phyloP scores from a whole-genome alignment of 2,888 invertebrate genomes.

The Lypha dubia region DNA sequence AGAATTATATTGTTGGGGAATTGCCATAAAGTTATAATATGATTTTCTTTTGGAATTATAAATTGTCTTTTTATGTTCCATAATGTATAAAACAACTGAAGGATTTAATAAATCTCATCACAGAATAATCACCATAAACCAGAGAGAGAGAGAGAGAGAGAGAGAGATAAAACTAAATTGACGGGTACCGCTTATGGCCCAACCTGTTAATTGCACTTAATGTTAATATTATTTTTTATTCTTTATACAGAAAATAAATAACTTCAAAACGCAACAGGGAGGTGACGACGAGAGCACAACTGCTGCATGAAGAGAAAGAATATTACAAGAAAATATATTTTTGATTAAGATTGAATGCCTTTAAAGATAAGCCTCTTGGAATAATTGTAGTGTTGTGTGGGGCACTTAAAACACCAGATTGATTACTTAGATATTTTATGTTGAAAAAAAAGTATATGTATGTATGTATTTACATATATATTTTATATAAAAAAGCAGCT shows the following conservation, averaged over 20 bases:
- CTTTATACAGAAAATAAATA: conserved; percentile 40
- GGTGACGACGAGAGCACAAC: conserved; percentile 5
- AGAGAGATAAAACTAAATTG: background rate
- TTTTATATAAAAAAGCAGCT: background rate
- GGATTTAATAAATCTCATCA: too few relatives aligned
- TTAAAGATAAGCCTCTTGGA: conserved; percentile 60
- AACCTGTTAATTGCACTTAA: conserved; percentile 9
- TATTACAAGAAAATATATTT: conserved; percentile 42
- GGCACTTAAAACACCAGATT: conserved; percentile 60
- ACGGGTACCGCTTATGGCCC: background rate
- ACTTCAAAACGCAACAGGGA: conserved; percentile 12
- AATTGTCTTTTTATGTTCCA: too few relatives aligned
- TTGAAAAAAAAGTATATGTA: background rate
- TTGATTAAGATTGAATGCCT: conserved; percentile 67
- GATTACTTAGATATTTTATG: conserved; percentile 60
- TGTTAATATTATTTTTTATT: conserved; percentile 18
- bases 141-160: too few relatives aligned
- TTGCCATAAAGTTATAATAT: too few relatives aligned
- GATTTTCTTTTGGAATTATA: too few relatives aligned
- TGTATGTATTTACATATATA: background rate
- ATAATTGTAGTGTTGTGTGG: conserved; percentile 58
- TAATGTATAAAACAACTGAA: too few relatives aligned
- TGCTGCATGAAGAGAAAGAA: conserved; percentile 12
- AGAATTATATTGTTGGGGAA: too few relatives aligned
- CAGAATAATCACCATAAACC: too few relatives aligned